Evolutionary conservation across 2,113 vertebrate genomes (phyloP).

Genomic region (Cyrtonyx montezumae): DNA sequence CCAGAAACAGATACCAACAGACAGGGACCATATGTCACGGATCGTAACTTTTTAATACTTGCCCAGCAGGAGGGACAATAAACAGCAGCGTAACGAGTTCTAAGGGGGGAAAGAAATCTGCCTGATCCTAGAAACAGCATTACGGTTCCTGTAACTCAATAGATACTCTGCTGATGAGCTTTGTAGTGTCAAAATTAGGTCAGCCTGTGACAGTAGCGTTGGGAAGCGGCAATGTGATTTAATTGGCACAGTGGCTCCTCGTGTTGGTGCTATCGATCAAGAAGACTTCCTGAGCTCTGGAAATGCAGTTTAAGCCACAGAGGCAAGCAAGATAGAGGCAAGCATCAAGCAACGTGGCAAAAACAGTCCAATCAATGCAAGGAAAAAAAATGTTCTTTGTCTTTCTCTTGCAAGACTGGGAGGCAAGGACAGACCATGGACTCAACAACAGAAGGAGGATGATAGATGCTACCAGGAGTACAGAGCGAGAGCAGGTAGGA

Average conservation of each 20-base stretch:
- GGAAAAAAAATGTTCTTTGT: neutral
- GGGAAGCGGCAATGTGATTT: neutral
- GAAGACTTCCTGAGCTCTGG: neutral
- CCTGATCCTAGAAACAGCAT: neutral
- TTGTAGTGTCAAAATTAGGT: slow-evolving; percentile 12
- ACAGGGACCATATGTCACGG: neutral
- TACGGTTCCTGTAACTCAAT: neutral
- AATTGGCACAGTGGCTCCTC: slow-evolving; percentile 12
- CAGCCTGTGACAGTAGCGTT: neutral
- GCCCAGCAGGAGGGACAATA: neutral
- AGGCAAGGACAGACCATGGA: neutral
- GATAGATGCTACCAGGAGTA: rapidly evolving
- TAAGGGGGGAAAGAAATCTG: neutral
- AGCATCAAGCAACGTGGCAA: rapidly evolving
- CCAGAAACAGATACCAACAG: neutral
- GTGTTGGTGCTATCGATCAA: neutral
- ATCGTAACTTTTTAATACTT: neutral
- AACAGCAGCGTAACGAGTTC: neutral
- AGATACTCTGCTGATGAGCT: neutral
- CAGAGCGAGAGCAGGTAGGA: neutral
- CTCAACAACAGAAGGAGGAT: no score
- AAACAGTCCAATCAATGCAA: neutral
- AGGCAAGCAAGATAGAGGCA: neutral
- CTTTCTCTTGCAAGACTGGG: neutral
- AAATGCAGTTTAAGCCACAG: neutral